Percentiles rank a stretch among this genome's conserved stretches.
Conservation (phyloP, 2,797 vertebrate genomes). For the Syngnathus acus region DNA sequence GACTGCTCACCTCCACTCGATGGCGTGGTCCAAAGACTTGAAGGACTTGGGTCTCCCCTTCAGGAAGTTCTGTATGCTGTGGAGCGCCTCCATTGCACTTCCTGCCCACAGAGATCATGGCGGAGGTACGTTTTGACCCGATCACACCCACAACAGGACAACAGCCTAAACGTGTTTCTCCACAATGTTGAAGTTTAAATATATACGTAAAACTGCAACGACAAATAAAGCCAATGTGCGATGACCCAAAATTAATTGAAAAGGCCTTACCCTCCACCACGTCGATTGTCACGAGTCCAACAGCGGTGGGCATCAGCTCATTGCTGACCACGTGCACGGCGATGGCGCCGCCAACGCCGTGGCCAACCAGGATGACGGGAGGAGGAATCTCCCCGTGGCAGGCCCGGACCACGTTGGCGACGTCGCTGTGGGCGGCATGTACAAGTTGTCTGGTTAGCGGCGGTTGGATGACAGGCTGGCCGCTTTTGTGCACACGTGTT, state of each 20-base stretch:
- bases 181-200: no score
- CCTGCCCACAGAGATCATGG: slow-evolving; percentile 24
- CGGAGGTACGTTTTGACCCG: no score
- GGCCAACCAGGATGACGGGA: slow-evolving; percentile 56
- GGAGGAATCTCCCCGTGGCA: slow-evolving; percentile 59
- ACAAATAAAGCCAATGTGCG: neutral
- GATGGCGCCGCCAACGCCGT: slow-evolving; percentile 60
- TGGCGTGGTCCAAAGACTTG: slow-evolving; percentile 64
- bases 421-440: slow-evolving; percentile 38
- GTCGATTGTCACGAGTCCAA: slow-evolving; percentile 58
- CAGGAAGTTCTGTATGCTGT: slow-evolving; percentile 66
- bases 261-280: slow-evolving; percentile 55
- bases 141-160: no score
- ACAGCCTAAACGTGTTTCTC: no score
- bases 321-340: slow-evolving; percentile 51
- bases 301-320: slow-evolving; percentile 42
- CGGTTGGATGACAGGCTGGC: neutral
- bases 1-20: slow-evolving; percentile 60
- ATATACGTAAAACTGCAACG: neutral
- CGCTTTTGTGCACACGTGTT: neutral
- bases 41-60: slow-evolving; percentile 62
- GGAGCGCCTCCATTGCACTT: slow-evolving; percentile 59
- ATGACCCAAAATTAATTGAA: neutral
- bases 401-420: slow-evolving; percentile 56
- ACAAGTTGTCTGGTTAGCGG: neutral